phyloP scores from a whole-genome alignment of 1,140 invertebrate species.

The Sycobia sp. region DNA sequence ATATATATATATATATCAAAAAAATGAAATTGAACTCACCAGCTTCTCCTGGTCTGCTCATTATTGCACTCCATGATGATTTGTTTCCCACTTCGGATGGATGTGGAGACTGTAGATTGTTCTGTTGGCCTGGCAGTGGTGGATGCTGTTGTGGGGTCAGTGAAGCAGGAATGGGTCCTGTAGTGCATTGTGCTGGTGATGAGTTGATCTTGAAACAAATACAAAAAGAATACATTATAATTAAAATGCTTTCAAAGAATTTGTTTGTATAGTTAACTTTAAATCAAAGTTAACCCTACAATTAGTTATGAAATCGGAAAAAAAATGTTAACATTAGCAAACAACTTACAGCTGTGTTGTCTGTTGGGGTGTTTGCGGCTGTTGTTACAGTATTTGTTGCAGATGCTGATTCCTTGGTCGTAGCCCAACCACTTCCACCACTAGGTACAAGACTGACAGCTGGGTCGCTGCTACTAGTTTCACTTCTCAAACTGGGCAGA shows the following conservation, averaged over 20 bases:
- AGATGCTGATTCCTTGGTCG: conserved; percentile 57
- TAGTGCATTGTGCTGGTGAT: conserved; percentile 54
- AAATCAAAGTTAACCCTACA: too few relatives aligned
- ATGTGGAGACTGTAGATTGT: conserved; percentile 49
- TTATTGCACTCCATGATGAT: conserved; percentile 66
- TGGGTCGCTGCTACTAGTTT: conserved; percentile 79
- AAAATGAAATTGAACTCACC: conserved; percentile 43
- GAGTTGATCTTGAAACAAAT: conserved; percentile 51
- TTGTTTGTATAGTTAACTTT: neutral
- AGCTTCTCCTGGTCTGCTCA: conserved; percentile 61
- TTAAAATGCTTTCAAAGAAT: too few relatives aligned
- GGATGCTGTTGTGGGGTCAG: conserved; percentile 52
- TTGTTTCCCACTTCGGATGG: conserved; percentile 59
- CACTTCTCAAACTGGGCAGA: conserved; percentile 96
- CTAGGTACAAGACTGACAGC: conserved; percentile 74
- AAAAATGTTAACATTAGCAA: conserved; percentile 10
- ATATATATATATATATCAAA: too few relatives aligned
- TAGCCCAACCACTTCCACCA: conserved; percentile 76
- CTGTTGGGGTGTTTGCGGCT: conserved; percentile 53
- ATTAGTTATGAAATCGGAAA: too few relatives aligned
- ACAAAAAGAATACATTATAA: too few relatives aligned
- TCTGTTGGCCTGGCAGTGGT: conserved; percentile 55
- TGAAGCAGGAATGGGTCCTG: conserved; percentile 49
- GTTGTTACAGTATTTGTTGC: conserved; percentile 52
- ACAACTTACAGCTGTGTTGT: conserved; percentile 50